Evolutionary conservation across 2,113 vertebrate species (phyloP), one percentile per base, ranked within the genome.

Genomic region (Notechis scutatus): DNA sequence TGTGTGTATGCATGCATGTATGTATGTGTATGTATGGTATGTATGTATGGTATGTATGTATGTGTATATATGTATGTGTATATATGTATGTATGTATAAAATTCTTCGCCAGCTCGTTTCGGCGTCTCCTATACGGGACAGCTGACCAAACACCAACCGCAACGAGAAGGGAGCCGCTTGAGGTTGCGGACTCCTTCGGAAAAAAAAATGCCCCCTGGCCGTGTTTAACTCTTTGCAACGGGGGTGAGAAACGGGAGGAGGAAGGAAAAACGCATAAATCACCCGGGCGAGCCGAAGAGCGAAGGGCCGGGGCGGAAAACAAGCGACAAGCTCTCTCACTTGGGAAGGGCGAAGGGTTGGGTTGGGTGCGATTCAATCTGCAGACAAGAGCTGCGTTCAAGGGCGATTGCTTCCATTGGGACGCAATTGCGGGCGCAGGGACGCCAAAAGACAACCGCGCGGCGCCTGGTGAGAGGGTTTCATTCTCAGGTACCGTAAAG

Each of bases 71-170:
- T 47, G 45, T 47, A 47, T 47, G 7, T 47, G 0, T 47, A 39
- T 39, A 2, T 39, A 39, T 39, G 5, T 47, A 47, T 47, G 47
- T 47, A 47, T 47, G 47, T 50, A 9, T 9, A 50, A 50, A 50
- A 50, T 50, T n/a, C 93, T 94, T 89, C 29, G 85, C 91, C 64
- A 59, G 39, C 90, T 14, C 14, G 8, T 61, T 88, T 89, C n/a
- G 2, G 50, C 3, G 15, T 90, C 23, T 93, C 94, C 3, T 92
- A 5, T 93, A 85, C 29, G 23, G 85, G 93, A 54, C 94, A 93
- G 89, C 87, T 95, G 94, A 91, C 90, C 93, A 95, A 96, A 95
- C 94, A 95, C 93, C 92, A 94, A 91, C 85, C 61, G 92, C 93
- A 89, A 50, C 42, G 15, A 55, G 86, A 93, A 94, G 90, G 85